Percentiles rank a stretch among this genome's conserved stretches.
These are phyloP conservation scores for Bombus terrestris DNA, from an alignment of 1,140 invertebrate genomes.

Conservation along the genomic window DNA sequence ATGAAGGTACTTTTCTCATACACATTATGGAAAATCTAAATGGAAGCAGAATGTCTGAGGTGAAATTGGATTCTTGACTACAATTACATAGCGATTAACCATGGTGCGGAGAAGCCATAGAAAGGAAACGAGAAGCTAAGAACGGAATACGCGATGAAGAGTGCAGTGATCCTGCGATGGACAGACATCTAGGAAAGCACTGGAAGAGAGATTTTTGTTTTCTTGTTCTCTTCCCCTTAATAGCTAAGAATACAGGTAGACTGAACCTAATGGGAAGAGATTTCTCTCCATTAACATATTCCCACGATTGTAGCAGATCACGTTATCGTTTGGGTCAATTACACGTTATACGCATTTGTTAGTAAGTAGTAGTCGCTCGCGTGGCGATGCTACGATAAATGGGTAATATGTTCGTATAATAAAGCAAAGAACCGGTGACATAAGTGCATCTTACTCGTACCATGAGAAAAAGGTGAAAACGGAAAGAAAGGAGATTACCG, in stretches of 20 bases:
- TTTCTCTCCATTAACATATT: constrained; percentile 31
- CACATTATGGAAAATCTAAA: not conserved
- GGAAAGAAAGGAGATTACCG: no score
- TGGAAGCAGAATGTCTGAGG: not conserved
- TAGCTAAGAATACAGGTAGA: not conserved
- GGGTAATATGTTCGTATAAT: constrained; percentile 5
- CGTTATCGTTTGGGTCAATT: not conserved
- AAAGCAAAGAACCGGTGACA: constrained; percentile 19
- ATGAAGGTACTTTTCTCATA: no score
- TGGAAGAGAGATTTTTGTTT: no score
- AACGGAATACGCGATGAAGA: constrained; percentile 16
- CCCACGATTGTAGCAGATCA: constrained; percentile 22
- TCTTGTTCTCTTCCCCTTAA: not conserved
- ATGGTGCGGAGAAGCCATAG: not conserved
- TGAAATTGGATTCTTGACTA: not conserved
- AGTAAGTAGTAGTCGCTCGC: not conserved
- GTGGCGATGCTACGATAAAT: constrained; percentile 34
- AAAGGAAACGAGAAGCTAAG: not conserved
- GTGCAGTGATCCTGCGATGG: not conserved
- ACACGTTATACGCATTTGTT: not conserved
- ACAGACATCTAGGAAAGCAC: not conserved
- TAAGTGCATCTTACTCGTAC: not conserved
- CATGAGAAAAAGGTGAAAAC: constrained; percentile 20
- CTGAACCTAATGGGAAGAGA: constrained; percentile 7
- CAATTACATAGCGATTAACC: constrained; percentile 31